Base-by-base conservation (phyloP, 2,888 invertebrate species). In the Germaria angustata region DNA sequence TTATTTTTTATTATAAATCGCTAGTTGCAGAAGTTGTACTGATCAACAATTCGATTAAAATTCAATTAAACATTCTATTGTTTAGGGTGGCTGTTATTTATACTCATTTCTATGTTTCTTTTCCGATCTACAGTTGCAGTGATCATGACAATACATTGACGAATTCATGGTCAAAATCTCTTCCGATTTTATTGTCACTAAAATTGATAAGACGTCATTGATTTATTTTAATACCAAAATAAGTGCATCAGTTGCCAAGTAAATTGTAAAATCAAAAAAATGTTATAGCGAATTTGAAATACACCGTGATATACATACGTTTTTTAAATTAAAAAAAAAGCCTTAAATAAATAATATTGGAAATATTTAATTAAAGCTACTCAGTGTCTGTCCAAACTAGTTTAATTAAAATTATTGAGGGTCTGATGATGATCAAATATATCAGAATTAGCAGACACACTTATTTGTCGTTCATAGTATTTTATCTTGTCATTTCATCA, bases 21-120 rank as follows among this genome's bases (percentile, higher is more conserved):
- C 82, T 82, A 51, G 83, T 73, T 59, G 80, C 49, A 69, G 39
- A 53, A 61, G 72, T 49, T 71, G 66, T 84, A 80, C 84, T 82
- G 78, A 55, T 83, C 85, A 83, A 87, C 86, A 85, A 87, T 84
- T 87, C 87, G 87, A 87, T 87, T 86, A 85, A 85, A 87, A 87
- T 85, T 87, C 87, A 87, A 88, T 87, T 88, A 85, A 86, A 69
- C 80, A 73, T 57, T 80, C 75, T 80, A 34, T 51, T 59, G 63
- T 59, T 63, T 32, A 15, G 41, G 53, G 28, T 66, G 46, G 76
- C 81, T 41, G 76, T 86, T 87, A 87, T 88, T 90, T 90, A 90
- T 90, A 91, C 87, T 90, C 2, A 73, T 61, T 51, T 44, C 3
- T 49, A 9, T 17, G 32, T 53, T 53, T 46, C 15, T 53, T 41